These are phyloP conservation scores for Kuschelorhynchus macadamiae DNA, from an alignment of 2,888 invertebrate species.

Conservation along the genomic window DNA sequence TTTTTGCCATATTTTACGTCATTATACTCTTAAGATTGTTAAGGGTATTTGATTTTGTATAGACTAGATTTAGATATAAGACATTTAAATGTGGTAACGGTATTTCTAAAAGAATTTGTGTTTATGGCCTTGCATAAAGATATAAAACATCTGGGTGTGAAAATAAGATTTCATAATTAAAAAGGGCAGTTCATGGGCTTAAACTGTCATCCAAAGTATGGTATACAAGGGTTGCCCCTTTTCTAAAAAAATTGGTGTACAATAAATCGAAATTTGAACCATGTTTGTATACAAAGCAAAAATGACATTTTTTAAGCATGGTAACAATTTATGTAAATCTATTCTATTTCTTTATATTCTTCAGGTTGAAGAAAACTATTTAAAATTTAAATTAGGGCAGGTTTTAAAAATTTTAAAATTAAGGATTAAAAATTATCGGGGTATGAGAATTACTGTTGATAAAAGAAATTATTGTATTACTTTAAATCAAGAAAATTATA, in stretches of 20 bases:
- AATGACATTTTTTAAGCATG: constrained; percentile 1
- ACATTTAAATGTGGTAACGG: no score
- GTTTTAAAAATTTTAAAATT: constrained; percentile 2
- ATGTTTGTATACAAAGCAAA: constrained; percentile 8
- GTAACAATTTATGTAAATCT: constrained; percentile 15
- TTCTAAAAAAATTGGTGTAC: constrained; percentile 23
- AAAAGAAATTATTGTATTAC: neutral
- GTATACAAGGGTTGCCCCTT: constrained; percentile 41
- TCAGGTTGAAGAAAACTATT: neutral
- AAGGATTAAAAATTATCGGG: constrained; percentile 5
- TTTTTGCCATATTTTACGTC: constrained; percentile 22
- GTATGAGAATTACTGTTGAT: neutral
- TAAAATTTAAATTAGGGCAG: neutral
- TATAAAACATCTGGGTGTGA: neutral
- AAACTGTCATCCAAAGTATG: constrained; percentile 48
- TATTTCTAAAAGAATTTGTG: constrained; percentile 38
- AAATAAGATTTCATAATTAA: constrained; percentile 44
- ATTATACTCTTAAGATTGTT: constrained; percentile 52
- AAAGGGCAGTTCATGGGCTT: constrained; percentile 49
- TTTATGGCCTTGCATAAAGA: constrained; percentile 8
- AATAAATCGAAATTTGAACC: constrained; percentile 19
- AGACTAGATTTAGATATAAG: constrained; percentile 39
- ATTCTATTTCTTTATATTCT: constrained; percentile 13
- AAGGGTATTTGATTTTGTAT: constrained; percentile 49
- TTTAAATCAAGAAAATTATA: constrained; percentile 10